These are phyloP conservation scores for Salminus brasiliensis DNA, from an alignment of 2,113 vertebrate species.

Conservation along the genomic window DNA sequence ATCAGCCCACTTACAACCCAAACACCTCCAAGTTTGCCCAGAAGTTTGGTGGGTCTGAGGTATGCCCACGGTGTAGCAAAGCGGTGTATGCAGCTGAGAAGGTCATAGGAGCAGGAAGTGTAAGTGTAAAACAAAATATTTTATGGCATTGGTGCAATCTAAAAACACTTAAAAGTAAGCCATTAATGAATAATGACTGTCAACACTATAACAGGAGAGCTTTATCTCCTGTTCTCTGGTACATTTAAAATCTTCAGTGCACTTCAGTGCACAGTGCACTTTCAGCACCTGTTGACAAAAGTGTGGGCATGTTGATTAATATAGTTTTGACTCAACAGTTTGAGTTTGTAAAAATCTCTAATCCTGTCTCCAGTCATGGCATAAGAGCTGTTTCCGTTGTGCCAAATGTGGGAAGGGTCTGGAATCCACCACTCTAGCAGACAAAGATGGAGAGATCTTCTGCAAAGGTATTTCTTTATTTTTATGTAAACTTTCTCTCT, in stretches of 20 bases:
- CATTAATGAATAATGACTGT: too few relatives aligned
- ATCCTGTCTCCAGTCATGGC: slow-evolving; percentile 83
- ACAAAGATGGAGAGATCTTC: slow-evolving; percentile 94
- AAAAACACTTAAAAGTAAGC: too few relatives aligned
- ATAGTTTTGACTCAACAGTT: neutral
- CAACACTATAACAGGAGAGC: too few relatives aligned
- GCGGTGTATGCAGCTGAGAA: slow-evolving; percentile 92
- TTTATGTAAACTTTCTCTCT: too few relatives aligned
- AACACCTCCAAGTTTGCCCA: slow-evolving; percentile 85
- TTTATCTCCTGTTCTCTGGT: neutral
- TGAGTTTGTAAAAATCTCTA: neutral
- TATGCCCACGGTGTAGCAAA: slow-evolving; percentile 88
- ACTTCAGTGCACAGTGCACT: too few relatives aligned
- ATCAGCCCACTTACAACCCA: slow-evolving; percentile 84
- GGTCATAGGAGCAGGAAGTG: slow-evolving; percentile 91
- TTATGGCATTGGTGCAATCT: too few relatives aligned
- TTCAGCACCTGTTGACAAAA: neutral
- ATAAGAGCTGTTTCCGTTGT: slow-evolving; percentile 93
- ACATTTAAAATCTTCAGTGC: too few relatives aligned
- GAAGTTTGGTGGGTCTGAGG: slow-evolving; percentile 85
- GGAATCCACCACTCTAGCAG: slow-evolving; percentile 92
- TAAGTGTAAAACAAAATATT: slow-evolving; percentile 68
- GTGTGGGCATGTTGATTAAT: neutral
- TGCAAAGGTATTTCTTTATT: slow-evolving; percentile 99
- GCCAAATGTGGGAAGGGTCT: slow-evolving; percentile 89